Evolutionary conservation across 1,140 invertebrate genomes (phyloP), one percentile per base, ranked within the genome.

Genomic region (Papilio xuthus): DNA sequence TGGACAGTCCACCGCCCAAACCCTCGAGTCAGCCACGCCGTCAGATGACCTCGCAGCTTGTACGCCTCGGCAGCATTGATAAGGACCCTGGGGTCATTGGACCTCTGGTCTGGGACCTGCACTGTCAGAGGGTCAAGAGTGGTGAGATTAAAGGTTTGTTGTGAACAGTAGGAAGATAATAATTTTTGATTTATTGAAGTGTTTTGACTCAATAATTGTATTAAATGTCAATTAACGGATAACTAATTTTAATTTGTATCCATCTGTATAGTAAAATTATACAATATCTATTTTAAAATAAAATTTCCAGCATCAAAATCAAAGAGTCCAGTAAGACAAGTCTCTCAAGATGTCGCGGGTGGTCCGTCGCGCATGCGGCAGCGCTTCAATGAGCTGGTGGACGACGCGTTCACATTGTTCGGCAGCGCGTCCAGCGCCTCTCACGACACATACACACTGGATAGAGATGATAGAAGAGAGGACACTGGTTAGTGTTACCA

Each of bases 81-180:
- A 95, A 95, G 82, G 97, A 98, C 94, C 97, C 97, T 1, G 97
- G 97, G n/a, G 96, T 97, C n/a, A 94, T 97, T 32, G 97, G 97
- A 0, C 97, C 97, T 0, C 92, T 97, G 63, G 97, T 97, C 4
- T 98, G 97, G 97, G 96, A 97, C 88, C 88, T 97, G 69, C 96
- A 97, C 85, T 91, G 92, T 78, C 93, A 93, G 79, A 92, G 93
- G 81, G 92, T 94, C 20, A 92, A 91, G 60, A 90, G 92, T 80
- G 88, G 92, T 92, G 71, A 83, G 83, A 72, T 44, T 18, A 13
- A 53, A 37, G 69, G 71, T 67, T 63, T 44, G 32, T 37, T 37
- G 32, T 37, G 7, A 37, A 37, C 4, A 37, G 7, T 37, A 37
- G 7, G 32, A 37, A 37, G 32, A 37, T 37, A 37, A 53, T 28